phyloP scores from a whole-genome alignment of 2,888 invertebrate genomes.

The Parthenolecanium corni region DNA sequence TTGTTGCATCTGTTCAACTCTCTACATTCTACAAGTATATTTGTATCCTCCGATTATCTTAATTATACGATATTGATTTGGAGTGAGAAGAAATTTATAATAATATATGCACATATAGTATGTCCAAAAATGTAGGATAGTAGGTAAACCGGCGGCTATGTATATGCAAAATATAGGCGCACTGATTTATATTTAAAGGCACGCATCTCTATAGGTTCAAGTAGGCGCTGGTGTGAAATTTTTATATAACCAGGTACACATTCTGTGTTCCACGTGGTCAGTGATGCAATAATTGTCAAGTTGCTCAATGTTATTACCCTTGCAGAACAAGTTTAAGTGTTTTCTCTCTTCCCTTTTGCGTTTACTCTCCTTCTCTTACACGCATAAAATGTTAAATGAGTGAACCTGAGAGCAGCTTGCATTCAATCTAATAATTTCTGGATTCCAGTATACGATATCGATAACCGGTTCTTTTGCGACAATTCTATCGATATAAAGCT shows the following conservation, averaged over 20 bases:
- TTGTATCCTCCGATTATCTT: no score
- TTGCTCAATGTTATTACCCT: conserved; percentile 20
- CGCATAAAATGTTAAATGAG: no score
- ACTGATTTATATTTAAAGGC: neutral
- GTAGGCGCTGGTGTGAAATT: conserved; percentile 1
- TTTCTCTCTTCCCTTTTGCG: no score
- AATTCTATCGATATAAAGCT: conserved; percentile 1
- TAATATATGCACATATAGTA: neutral
- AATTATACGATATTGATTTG: no score
- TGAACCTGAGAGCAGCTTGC: neutral
- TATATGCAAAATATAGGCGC: neutral
- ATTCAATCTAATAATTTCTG: conserved; percentile 17
- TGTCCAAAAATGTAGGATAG: conserved; percentile 4
- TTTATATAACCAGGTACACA: conserved; percentile 3
- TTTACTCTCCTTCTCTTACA: conserved; percentile 1
- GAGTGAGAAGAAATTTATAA: neutral
- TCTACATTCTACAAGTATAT: no score
- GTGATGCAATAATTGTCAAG: conserved; percentile 16
- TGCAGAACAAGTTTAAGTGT: conserved; percentile 5
- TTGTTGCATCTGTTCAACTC: no score
- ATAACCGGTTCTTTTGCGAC: neutral
- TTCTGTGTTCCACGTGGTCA: conserved; percentile 10
- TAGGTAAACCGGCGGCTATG: neutral
- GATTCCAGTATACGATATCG: conserved; percentile 5
- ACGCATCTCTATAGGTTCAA: neutral